These are phyloP conservation scores for Liopterus haemorrhoidalis DNA, from an alignment of 2,888 invertebrate species.

Conservation along the genomic window DNA sequence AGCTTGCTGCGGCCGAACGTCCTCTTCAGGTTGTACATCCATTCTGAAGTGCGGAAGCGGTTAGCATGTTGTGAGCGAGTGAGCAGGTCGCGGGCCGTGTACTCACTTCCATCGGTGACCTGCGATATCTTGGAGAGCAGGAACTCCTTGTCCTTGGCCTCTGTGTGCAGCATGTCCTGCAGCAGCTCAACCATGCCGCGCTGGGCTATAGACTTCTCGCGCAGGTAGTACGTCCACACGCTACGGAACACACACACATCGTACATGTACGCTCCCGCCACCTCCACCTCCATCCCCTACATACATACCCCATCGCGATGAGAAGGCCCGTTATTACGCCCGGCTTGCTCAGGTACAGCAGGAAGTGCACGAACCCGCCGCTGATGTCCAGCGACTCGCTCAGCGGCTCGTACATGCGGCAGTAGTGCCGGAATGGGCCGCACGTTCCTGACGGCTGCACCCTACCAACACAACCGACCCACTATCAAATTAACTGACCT, in stretches of 20 bases:
- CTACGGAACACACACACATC: too few relatives aligned
- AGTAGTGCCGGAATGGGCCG: constrained; percentile 58
- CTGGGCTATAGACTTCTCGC: constrained; percentile 57
- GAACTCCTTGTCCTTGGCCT: constrained; percentile 66
- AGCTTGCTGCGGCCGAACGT: constrained; percentile 24
- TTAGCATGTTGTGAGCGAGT: neutral
- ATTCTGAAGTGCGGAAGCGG: constrained; percentile 9
- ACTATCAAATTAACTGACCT: too few relatives aligned
- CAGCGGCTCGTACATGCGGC: constrained; percentile 54
- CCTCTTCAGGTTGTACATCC: constrained; percentile 18
- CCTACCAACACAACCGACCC: constrained; percentile 44
- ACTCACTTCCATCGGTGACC: constrained; percentile 55
- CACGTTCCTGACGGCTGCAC: constrained; percentile 51
- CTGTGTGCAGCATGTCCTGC: constrained; percentile 58
- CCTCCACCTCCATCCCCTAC: constrained; percentile 59
- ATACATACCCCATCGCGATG: constrained; percentile 55
- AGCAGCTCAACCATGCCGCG: constrained; percentile 55
- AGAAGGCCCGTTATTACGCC: constrained; percentile 57
- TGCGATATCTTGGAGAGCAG: constrained; percentile 56
- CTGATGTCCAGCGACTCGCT: too few relatives aligned
- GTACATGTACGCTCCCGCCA: constrained; percentile 48
- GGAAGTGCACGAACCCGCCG: constrained; percentile 45
- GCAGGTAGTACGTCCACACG: constrained; percentile 57
- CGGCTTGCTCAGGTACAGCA: constrained; percentile 53
- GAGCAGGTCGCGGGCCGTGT: neutral